phyloP scores from a whole-genome alignment of 2,797 vertebrate species.

The Poecilia gillii region DNA sequence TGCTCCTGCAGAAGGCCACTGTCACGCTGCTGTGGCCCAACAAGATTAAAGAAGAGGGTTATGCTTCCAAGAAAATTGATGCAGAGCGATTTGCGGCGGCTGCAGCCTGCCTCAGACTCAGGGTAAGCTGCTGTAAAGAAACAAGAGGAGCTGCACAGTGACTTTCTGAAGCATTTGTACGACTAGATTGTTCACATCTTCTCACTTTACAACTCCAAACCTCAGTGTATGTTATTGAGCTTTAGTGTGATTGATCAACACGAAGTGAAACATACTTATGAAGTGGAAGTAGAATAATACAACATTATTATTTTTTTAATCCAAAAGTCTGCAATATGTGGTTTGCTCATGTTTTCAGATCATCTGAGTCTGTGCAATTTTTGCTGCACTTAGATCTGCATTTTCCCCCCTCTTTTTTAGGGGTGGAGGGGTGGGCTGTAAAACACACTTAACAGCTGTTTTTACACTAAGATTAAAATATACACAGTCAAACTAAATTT shows the following conservation, averaged over 20 bases:
- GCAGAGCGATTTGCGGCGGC: conserved; percentile 92
- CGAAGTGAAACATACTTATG: background rate
- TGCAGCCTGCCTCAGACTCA: conserved; percentile 89
- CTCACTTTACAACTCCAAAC: background rate
- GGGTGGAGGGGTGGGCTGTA: too few species aligned
- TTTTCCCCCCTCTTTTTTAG: background rate
- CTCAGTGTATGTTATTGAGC: background rate
- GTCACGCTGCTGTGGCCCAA: conserved; percentile 91
- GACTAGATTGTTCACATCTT: background rate
- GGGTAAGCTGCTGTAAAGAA: conserved; percentile 71
- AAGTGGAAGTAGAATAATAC: background rate
- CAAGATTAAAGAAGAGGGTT: conserved; percentile 89
- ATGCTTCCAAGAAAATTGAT: conserved; percentile 86
- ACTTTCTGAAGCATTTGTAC: background rate
- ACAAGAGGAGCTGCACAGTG: background rate
- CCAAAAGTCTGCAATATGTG: background rate
- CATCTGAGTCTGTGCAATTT: background rate
- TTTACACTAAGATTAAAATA: background rate
- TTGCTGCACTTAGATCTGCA: background rate
- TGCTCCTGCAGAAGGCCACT: conserved; percentile 85
- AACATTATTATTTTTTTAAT: background rate
- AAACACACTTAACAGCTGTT: background rate
- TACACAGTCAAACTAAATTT: background rate
- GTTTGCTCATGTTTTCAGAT: background rate
- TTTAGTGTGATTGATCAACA: background rate